Evolutionary conservation across 2,888 invertebrate genomes (phyloP).

Genomic region (Deroplatys truncata): DNA sequence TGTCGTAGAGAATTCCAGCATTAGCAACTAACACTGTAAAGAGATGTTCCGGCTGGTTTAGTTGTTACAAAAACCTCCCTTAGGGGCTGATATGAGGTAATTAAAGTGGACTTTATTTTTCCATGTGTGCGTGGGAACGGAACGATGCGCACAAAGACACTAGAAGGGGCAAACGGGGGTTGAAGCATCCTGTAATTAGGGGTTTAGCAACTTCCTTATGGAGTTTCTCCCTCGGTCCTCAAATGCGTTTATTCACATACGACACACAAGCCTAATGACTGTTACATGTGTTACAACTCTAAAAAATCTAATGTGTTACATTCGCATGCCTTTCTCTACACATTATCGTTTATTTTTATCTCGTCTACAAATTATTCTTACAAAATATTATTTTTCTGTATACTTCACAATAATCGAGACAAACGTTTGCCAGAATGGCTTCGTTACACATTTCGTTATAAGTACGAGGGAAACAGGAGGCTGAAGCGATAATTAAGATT

Average conservation of each 20-base stretch:
- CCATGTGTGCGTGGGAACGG: background rate
- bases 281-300: background rate
- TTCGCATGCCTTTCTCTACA: too few relatives aligned
- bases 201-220: background rate
- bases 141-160: background rate
- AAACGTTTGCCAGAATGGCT: too few relatives aligned
- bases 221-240: background rate
- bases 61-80: background rate
- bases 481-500: too few relatives aligned
- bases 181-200: background rate
- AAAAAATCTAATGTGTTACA: background rate
- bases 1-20: background rate
- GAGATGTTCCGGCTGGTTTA: background rate
- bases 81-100: background rate
- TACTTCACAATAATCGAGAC: too few relatives aligned
- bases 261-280: background rate
- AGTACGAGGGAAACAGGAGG: too few relatives aligned
- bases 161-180: background rate
- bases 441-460: too few relatives aligned
- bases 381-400: too few relatives aligned
- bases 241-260: background rate
- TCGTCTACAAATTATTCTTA: too few relatives aligned
- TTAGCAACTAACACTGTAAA: background rate
- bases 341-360: too few relatives aligned
- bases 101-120: background rate